phyloP scores from a whole-genome alignment of 2,797 vertebrate species.

The Trichosurus vulpecula region DNA sequence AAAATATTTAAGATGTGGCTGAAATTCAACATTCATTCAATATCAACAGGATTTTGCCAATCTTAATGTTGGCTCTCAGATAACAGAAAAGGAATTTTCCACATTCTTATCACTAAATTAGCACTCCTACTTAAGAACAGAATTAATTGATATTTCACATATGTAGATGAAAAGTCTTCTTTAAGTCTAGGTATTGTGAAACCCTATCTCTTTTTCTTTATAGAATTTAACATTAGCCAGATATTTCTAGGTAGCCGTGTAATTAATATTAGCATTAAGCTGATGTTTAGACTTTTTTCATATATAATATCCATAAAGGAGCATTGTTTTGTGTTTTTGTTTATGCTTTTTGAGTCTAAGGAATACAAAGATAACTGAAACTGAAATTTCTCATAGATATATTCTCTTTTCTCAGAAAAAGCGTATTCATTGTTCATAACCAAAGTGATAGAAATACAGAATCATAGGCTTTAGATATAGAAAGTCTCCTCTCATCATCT shows the following conservation, averaged over 20 bases:
- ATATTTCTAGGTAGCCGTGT: not conserved
- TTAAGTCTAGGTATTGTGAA: conserved; percentile 14
- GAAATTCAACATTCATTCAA: not conserved
- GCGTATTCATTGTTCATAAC: not conserved
- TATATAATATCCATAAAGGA: not conserved
- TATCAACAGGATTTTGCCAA: not conserved
- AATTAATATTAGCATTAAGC: not conserved
- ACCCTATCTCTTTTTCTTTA: conserved; percentile 26
- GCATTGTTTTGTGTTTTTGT: not conserved
- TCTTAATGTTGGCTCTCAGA: conserved; percentile 21
- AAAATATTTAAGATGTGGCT: not conserved
- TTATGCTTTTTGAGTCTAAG: not conserved
- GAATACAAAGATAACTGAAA: not conserved
- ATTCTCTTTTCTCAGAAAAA: not conserved
- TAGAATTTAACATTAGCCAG: not conserved
- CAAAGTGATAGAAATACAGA: not conserved
- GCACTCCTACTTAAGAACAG: not conserved
- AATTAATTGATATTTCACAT: not conserved
- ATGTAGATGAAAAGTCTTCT: not conserved
- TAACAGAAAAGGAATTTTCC: conserved; percentile 13
- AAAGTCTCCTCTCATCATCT: not conserved
- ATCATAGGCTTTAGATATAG: not conserved
- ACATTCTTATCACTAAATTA: not conserved
- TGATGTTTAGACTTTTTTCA: not conserved
- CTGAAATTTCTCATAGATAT: not conserved